Percentiles rank a stretch among this genome's conserved stretches.
phyloP scores from a whole-genome alignment of 1,140 invertebrate species.

The Agraylea sexmaculata region DNA sequence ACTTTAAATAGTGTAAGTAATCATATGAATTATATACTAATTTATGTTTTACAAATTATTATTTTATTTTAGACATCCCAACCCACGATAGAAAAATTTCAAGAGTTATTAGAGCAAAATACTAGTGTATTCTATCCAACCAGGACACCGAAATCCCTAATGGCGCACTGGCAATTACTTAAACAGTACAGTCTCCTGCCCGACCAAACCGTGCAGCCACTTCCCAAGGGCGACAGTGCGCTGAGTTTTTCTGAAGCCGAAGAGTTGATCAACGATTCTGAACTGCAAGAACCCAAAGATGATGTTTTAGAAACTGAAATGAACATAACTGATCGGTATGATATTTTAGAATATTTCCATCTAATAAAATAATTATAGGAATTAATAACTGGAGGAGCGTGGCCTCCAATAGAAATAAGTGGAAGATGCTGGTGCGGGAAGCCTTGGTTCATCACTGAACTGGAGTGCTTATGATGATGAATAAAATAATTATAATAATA shows the following conservation, averaged over 20 bases:
- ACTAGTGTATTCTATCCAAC: slow-evolving; percentile 75
- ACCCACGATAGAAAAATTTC: slow-evolving; percentile 68
- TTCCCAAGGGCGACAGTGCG: slow-evolving; percentile 54
- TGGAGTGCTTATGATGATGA: background rate
- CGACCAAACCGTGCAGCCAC: slow-evolving; percentile 68
- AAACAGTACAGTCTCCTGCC: slow-evolving; percentile 87
- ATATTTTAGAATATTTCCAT: slow-evolving; percentile 6
- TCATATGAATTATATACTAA: too few species aligned
- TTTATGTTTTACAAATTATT: too few species aligned
- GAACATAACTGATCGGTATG: slow-evolving; percentile 52
- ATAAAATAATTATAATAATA: slow-evolving; percentile 3
- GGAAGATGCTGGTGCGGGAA: background rate
- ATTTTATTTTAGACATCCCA: slow-evolving; percentile 21
- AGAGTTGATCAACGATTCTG: slow-evolving; percentile 75
- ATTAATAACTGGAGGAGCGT: too few species aligned
- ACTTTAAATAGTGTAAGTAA: slow-evolving; percentile 74
- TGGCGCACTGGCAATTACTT: slow-evolving; percentile 84
- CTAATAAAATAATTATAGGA: background rate
- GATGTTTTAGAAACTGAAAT: slow-evolving; percentile 58
- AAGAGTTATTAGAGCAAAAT: slow-evolving; percentile 77
- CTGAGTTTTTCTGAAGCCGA: slow-evolving; percentile 88
- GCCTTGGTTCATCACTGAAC: background rate
- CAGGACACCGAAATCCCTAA: slow-evolving; percentile 73
- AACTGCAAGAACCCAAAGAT: slow-evolving; percentile 67
- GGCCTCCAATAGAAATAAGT: too few species aligned